Percentiles rank a stretch among this genome's conserved stretches.
These are phyloP conservation scores for Tiliacea citrago DNA, from an alignment of 2,888 invertebrate species.

Conservation along the genomic window DNA sequence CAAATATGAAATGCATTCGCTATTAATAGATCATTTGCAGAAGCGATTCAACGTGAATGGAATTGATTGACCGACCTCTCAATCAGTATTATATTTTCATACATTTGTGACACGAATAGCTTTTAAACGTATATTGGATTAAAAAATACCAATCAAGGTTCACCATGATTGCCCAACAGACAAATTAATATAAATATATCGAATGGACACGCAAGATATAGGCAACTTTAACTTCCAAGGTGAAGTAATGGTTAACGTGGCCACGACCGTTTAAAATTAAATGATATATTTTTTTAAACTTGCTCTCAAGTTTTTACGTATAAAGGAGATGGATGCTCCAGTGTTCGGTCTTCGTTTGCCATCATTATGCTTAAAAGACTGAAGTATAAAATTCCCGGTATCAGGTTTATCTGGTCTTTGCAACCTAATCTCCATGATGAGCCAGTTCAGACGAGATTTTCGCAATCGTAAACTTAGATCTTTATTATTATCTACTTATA, in stretches of 20 bases:
- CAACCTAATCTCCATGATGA: slow-evolving; percentile 14
- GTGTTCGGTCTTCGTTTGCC: not conserved
- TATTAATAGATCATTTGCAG: slow-evolving; percentile 56
- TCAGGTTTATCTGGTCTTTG: slow-evolving; percentile 28
- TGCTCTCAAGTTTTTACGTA: not conserved
- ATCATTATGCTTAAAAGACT: slow-evolving; percentile 17
- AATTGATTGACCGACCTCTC: slow-evolving; percentile 16
- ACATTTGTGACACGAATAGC: not conserved
- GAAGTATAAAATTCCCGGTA: slow-evolving; percentile 12
- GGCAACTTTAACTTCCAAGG: slow-evolving; percentile 33
- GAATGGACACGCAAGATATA: slow-evolving; percentile 28
- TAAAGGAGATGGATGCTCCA: slow-evolving; percentile 22
- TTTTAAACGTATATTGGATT: slow-evolving; percentile 29
- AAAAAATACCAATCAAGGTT: slow-evolving; percentile 26
- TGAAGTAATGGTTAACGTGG: slow-evolving; percentile 23
- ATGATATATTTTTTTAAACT: slow-evolving; percentile 32
- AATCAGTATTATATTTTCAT: slow-evolving; percentile 14
- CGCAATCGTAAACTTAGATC: not conserved
- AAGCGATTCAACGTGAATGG: slow-evolving; percentile 26
- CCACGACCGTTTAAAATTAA: slow-evolving; percentile 27
- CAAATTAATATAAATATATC: slow-evolving; percentile 33
- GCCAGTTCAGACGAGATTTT: not conserved
- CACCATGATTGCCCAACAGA: slow-evolving; percentile 26
- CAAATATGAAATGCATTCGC: slow-evolving; percentile 49
- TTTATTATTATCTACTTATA: not conserved